A percentile compares a stretch with the other conserved stretches of the same genome.
Conservation (phyloP, 1,140 invertebrate genomes). For the Diprion similis region DNA sequence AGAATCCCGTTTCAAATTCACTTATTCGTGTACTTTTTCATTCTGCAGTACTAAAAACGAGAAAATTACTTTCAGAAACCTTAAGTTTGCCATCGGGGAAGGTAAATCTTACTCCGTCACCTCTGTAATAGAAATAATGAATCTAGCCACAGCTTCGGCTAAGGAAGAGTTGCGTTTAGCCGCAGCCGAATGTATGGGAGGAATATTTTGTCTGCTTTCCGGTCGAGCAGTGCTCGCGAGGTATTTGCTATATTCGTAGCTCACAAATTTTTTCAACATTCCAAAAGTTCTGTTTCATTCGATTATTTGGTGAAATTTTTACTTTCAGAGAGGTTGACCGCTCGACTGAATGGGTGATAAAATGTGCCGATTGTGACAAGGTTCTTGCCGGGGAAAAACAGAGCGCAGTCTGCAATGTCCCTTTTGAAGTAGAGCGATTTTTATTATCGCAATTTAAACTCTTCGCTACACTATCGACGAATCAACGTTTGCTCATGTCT, state of each 20-base stretch:
- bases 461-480: conserved; percentile 36
- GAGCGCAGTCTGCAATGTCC: neutral
- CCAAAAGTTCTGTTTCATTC: neutral
- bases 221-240: conserved; percentile 39
- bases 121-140: conserved; percentile 32
- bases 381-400: conserved; percentile 26
- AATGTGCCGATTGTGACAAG: conserved; percentile 48
- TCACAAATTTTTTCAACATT: neutral
- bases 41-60: neutral
- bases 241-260: conserved; percentile 33
- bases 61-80: neutral
- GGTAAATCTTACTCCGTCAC: neutral
- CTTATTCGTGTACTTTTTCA: neutral
- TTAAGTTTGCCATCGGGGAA: neutral
- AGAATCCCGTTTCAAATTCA: too few relatives aligned
- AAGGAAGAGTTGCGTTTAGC: conserved; percentile 37
- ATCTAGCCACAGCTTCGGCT: conserved; percentile 41
- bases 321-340: conserved; percentile 40
- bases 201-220: conserved; percentile 46
- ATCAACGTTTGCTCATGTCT: conserved; percentile 45
- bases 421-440: conserved; percentile 30
- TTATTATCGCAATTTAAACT: conserved; percentile 38
- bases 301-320: conserved; percentile 13
- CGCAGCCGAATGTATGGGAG: conserved; percentile 44
- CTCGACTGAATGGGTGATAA: conserved; percentile 36